Evolutionary conservation across 2,113 vertebrate genomes (phyloP).

Genomic region (Vombatus ursinus): DNA sequence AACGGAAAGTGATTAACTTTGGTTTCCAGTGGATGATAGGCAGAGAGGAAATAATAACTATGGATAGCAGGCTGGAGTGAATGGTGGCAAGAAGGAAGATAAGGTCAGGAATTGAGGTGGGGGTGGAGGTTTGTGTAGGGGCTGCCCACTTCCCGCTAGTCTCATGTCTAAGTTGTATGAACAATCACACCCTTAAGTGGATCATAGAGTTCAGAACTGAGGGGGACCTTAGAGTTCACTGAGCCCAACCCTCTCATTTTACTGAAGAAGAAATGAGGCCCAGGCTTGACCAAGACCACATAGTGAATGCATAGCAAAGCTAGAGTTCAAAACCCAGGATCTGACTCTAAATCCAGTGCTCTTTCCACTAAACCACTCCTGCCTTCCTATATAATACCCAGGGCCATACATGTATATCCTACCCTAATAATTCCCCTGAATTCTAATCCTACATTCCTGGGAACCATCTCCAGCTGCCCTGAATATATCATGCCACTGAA

Average conservation of each 20-base stretch:
- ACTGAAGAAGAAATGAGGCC: neutral
- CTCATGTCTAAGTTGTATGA: neutral
- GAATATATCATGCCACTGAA: too few relatives aligned
- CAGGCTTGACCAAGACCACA: neutral
- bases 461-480: too few relatives aligned
- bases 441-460: neutral
- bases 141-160: neutral
- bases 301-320: neutral
- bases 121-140: too few relatives aligned
- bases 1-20: slow-evolving; percentile 26
- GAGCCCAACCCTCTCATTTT: neutral
- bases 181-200: neutral
- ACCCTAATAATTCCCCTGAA: neutral
- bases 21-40: slow-evolving; percentile 8
- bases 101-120: neutral
- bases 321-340: neutral
- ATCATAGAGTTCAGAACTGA: neutral
- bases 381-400: neutral
- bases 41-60: neutral
- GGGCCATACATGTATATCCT: neutral
- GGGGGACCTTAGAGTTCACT: neutral
- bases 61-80: neutral
- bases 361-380: neutral
- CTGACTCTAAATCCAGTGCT: neutral
- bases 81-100: too few relatives aligned